Evolutionary conservation across 2,888 invertebrate species (phyloP), one percentile per base, ranked within the genome.

Genomic region (Brachylomia viminalis): DNA sequence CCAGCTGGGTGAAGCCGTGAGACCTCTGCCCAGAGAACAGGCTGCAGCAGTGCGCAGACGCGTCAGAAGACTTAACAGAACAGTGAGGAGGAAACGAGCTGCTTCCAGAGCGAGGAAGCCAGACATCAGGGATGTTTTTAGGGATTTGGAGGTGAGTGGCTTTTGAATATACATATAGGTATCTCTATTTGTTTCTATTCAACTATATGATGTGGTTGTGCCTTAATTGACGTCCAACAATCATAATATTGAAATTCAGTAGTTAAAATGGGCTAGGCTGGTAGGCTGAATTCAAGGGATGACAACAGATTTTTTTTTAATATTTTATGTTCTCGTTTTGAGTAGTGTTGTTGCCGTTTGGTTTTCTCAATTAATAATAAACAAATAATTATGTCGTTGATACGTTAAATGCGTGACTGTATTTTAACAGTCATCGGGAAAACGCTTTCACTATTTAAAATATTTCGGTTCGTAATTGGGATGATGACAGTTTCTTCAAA

Each of bases 61-160:
- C 33, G 98, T 98, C 47, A 97, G 97, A 74, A 97, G 98, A 17
- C 97, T 98, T 76, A 98, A 98, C 94, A 97, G 98, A 82, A 98
- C 98, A 1, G 97, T 98, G 52, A 97, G 98, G 72, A 97, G 97
- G 89, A 94, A 96, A 80, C 96, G 97, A 69, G 97, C 97, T 1
- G 96, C 95, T 54, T 94, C 95, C 30, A 90, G 96, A 68, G 94
- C 97, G n/a, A 97, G 97, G 79, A 98, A 98, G 89, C 98, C 98
- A 23, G 98, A 98, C 92, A 98, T 98, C 79, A 95, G 98, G 87
- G 98, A 98, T 94, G 98, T 98, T 70, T 98, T 98, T 91, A 97
- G 98, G 93, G 98, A 98, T 94, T 97, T 98, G 85, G 98, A 98
- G 97, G 98, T 98, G 90, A 95, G 95, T 89, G 47, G 2, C 38